A percentile compares a stretch with the other conserved stretches of the same genome.
Evolutionary conservation across 2,113 vertebrate species (phyloP).

Genomic region (Salminus brasiliensis): DNA sequence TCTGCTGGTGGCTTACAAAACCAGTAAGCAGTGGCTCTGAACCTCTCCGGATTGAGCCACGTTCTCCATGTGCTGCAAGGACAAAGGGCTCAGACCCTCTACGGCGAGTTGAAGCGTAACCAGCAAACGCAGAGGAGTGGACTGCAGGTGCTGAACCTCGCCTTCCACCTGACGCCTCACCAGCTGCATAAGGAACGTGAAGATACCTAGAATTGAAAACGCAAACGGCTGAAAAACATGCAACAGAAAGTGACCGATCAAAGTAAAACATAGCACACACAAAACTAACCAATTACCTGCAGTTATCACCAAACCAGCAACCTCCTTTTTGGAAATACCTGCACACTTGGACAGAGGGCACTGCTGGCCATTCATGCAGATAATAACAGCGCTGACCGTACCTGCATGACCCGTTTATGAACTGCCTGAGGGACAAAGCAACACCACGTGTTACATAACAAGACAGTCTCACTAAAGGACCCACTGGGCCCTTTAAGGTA

Average conservation of each 20-base stretch:
- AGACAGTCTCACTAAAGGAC: too few species aligned
- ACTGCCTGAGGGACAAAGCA: conserved; percentile 72
- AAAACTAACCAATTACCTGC: conserved; percentile 73
- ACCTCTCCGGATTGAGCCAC: conserved; percentile 25
- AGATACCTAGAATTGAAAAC: conserved; percentile 69
- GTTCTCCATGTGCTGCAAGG: conserved; percentile 15
- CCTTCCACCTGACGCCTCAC: conserved; percentile 22
- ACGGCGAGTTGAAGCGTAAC: conserved; percentile 6
- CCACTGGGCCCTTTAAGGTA: too few species aligned
- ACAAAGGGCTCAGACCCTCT: conserved; percentile 68
- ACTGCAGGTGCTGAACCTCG: conserved; percentile 48
- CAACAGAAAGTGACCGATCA: neutral
- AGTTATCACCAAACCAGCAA: conserved; percentile 81
- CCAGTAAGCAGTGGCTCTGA: conserved; percentile 22
- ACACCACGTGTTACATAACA: neutral
- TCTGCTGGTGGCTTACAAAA: neutral
- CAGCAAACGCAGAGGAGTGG: conserved; percentile 39
- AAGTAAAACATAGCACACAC: neutral
- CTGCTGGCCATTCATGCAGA: conserved; percentile 66
- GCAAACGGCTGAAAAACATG: neutral
- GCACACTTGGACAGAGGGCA: conserved; percentile 72
- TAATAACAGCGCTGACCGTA: conserved; percentile 76
- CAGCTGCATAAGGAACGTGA: conserved; percentile 61
- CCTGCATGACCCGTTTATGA: conserved; percentile 72
- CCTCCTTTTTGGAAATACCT: conserved; percentile 82